Evolutionary conservation across 2,797 vertebrate genomes (phyloP).

Genomic region (Vultur gryphus): DNA sequence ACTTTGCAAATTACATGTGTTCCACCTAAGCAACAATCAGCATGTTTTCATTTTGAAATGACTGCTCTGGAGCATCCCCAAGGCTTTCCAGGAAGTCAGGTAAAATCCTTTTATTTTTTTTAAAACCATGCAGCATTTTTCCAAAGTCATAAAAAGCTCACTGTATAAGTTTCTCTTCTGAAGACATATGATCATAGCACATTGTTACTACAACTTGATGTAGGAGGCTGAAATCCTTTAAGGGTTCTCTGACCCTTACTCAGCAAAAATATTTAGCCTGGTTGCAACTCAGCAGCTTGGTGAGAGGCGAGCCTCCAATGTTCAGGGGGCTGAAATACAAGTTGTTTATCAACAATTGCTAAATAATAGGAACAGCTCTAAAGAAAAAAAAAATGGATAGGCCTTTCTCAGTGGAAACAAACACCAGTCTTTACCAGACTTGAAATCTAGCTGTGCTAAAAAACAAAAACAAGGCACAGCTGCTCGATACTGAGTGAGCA

Average conservation of each 20-base stretch:
- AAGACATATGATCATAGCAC: neutral
- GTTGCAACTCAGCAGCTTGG: neutral
- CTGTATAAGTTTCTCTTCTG: neutral
- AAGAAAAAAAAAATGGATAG: neutral
- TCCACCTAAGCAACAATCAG: conserved; percentile 11
- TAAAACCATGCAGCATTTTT: neutral
- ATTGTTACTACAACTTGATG: neutral
- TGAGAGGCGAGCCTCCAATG: fast-evolving
- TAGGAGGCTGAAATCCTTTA: neutral
- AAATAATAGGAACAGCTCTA: neutral
- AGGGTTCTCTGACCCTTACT: neutral
- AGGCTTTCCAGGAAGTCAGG: neutral
- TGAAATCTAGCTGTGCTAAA: neutral
- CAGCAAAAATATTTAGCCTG: neutral
- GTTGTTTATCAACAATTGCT: neutral
- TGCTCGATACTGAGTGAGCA: neutral
- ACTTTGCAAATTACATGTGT: neutral
- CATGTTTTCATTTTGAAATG: neutral
- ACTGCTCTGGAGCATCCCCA: neutral
- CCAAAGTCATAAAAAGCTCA: neutral
- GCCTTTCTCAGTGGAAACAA: neutral
- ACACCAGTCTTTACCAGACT: neutral
- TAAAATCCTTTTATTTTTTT: neutral
- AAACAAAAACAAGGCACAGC: neutral
- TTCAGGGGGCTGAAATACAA: neutral